Conservation (phyloP, 2,888 invertebrate genomes). For the Tetragnatha montana region DNA sequence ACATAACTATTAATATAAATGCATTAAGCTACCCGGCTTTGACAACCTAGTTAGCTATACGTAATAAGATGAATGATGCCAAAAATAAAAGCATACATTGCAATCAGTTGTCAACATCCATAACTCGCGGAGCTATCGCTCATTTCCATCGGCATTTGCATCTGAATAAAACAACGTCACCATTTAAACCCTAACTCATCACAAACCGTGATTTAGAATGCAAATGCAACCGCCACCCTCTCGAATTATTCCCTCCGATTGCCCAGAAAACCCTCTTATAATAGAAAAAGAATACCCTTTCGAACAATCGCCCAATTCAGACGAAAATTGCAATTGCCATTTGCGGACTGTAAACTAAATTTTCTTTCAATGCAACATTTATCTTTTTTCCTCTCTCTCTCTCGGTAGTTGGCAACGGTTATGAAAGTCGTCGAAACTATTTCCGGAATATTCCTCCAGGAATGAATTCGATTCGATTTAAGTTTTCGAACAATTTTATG, state of each 20-base stretch:
- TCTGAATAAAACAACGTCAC: not conserved
- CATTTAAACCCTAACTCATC: not conserved
- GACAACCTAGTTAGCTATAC: too few species aligned
- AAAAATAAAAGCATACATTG: not conserved
- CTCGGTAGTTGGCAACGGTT: not conserved
- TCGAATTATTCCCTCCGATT: not conserved
- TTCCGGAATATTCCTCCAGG: not conserved
- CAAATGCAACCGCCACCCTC: not conserved
- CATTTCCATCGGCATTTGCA: not conserved
- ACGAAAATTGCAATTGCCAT: not conserved
- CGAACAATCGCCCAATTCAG: not conserved
- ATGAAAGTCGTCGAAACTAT: not conserved
- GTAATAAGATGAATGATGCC: too few species aligned
- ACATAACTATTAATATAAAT: too few species aligned
- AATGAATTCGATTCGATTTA: constrained; percentile 1
- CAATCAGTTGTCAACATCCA: not conserved
- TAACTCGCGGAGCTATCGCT: not conserved
- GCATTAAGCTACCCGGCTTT: too few species aligned
- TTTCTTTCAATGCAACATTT: not conserved
- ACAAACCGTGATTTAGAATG: not conserved
- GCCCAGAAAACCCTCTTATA: not conserved
- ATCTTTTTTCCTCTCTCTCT: not conserved
- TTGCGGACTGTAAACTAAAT: not conserved
- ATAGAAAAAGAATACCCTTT: not conserved
- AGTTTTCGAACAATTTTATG: not conserved